Percentiles rank a stretch among this genome's conserved stretches.
These are phyloP conservation scores for Sisor rabdophorus DNA, from an alignment of 2,113 vertebrate species.

Conservation along the genomic window DNA sequence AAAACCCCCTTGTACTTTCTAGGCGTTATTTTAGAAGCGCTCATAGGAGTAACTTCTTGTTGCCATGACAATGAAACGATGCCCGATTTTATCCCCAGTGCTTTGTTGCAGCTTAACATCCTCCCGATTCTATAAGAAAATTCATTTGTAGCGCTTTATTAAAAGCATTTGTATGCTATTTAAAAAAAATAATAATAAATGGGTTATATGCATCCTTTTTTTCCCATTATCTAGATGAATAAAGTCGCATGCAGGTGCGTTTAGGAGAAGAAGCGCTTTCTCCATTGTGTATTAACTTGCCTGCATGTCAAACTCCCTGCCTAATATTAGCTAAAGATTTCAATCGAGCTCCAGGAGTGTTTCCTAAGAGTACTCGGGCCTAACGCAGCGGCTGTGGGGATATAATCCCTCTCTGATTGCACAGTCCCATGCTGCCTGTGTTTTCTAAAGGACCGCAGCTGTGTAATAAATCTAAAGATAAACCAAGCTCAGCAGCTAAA, in stretches of 20 bases:
- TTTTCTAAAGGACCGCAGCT: conserved; percentile 33
- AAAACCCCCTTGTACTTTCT: background rate
- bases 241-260: background rate
- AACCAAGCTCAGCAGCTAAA: conserved; percentile 26
- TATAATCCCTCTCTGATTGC: conserved; percentile 39
- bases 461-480: conserved; percentile 42
- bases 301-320: background rate
- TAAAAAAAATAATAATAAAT: background rate
- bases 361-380: conserved; percentile 23
- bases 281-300: conserved; percentile 4
- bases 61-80: background rate
- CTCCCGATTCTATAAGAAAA: background rate
- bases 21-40: background rate
- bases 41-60: conserved; percentile 8
- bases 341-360: conserved; percentile 13
- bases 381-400: conserved; percentile 19
- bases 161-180: background rate
- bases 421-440: conserved; percentile 8
- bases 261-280: conserved; percentile 2
- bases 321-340: conserved; percentile 22
- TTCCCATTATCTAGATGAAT: background rate
- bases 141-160: background rate
- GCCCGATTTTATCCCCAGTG: background rate
- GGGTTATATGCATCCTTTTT: background rate
- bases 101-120: background rate